Evolutionary conservation across 2,797 vertebrate genomes (phyloP).

Genomic region (Streptopelia turtur): DNA sequence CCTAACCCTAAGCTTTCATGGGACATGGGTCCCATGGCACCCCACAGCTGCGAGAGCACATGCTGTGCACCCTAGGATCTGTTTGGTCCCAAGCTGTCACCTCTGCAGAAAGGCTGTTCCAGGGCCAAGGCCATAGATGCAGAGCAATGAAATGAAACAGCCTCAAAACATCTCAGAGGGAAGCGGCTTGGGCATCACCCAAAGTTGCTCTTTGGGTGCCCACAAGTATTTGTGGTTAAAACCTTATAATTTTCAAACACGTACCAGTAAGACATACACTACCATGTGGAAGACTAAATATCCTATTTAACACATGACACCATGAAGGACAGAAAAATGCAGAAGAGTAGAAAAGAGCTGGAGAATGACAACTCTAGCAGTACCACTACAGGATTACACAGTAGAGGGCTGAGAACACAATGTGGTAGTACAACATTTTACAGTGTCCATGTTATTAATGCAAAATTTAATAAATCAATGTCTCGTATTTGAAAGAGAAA

Average conservation of each 20-base stretch:
- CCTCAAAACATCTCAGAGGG: not conserved
- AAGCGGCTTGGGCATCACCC: not conserved
- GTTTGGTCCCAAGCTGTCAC: not conserved
- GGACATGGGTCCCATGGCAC: not conserved
- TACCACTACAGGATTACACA: not conserved
- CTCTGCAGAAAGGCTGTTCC: not conserved
- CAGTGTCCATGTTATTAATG: not conserved
- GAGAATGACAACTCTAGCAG: not conserved
- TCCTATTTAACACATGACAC: not conserved
- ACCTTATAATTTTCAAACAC: not conserved
- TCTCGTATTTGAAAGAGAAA: not conserved
- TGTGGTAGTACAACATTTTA: not conserved
- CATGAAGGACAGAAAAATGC: not conserved
- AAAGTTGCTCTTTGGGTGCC: not conserved
- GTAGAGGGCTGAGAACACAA: not conserved
- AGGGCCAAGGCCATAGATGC: not conserved
- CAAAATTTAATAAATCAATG: not conserved
- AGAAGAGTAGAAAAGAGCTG: not conserved
- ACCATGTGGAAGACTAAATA: not conserved
- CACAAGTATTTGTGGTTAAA: not conserved
- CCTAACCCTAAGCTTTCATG: not conserved
- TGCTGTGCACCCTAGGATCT: not conserved
- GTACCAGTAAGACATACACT: not conserved
- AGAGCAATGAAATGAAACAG: not conserved
- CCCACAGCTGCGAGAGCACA: not conserved